Base-by-base conservation (phyloP, 2,113 vertebrate species). In the Pelusios castaneus region DNA sequence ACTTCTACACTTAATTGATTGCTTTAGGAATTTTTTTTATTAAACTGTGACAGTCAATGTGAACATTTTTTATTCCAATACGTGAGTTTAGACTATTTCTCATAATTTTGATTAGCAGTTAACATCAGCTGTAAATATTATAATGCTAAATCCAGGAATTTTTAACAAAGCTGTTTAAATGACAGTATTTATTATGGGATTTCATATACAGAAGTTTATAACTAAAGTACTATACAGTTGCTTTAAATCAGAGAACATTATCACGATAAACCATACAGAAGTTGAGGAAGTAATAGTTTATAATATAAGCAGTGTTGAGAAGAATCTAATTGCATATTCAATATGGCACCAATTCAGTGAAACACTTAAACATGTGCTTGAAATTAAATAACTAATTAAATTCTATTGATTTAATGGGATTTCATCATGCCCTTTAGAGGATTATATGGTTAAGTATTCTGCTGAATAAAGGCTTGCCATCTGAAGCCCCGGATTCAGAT, bases 1-100 rank as follows among this genome's bases (percentile, higher is more conserved):
- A 19, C 88, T 88, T 60, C 81, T 87, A 38, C 90, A 95, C 95
- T 92, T 60, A 3, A 1, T 52, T 94, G 89, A 96, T 91, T 94
- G 88, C 89, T 76, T 88, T 77, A 70, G 79, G 16, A 11, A 89
- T 8, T 84, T 51, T 89, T 81, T 89, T 91, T 29, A 49, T 81
- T 82, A 78, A 81, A 88, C 67, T 47, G 84, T 81, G 92, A 81
- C 84, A 79, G 81, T 60, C 88, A 88, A 82, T 60, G 25, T 34
- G 58, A 93, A 67, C 21, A 45, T 10, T 45, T 24, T 45, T 76
- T 76, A 45, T 91, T 91, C 38, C 55, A 89, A 55, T 1, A 1
- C 58, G 38, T 29, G 38, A 82, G 79, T 91, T 92, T 93, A 92
- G 85, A 81, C 86, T 94, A 88, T 8, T 85, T 38, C 87, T 92